Base-by-base conservation (phyloP, 2,888 invertebrate genomes). In the Polydrusus cervinus region DNA sequence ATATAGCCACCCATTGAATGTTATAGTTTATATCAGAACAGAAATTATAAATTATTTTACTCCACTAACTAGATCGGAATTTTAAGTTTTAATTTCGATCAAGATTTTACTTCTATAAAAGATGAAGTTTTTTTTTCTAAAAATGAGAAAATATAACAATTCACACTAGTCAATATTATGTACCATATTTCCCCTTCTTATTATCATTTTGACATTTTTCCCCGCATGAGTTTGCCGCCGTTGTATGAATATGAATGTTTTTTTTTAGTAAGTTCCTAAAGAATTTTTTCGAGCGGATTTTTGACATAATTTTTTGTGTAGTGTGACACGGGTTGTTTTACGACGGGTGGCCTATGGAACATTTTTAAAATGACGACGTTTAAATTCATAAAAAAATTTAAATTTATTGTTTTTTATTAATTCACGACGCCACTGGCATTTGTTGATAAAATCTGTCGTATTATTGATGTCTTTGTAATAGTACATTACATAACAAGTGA, bases 251-350 rank as follows among this genome's bases (percentile, higher is more conserved):
- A 53, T 66, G 7, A n/a, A n/a, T n/a, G n/a, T n/a, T n/a, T n/a
- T n/a, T n/a, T n/a, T 38, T 62, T 10, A 51, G 53, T n/a, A 66
- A 66, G 66, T 66, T 66, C 66, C 66, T 66, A 66, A 53, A 38
- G 34, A 55, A 57, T 25, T 25, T 25, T 3, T 66, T 38, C n/a
- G 64, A 64, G 64, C 64, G 49, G 13, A 64, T 64, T 64, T 64
- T 64, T 49, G 64, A 64, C 49, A 49, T 49, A 49, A 10, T 20
- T 14, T 34, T 8, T 14, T 47, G n/a, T 49, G 30, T 34, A 38
- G 38, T 38, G 49, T 49, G 9, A n/a, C 30, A 14, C 10, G 43
- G 53, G 25, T 5, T 18, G 1, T 16, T 3, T 13, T 14, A 14
- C 3, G 10, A 10, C 25, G 11, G 47, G 14, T 47, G 11, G n/a